Evolutionary conservation across 2,113 vertebrate species (phyloP).

Genomic region (Gymnarchus niloticus): DNA sequence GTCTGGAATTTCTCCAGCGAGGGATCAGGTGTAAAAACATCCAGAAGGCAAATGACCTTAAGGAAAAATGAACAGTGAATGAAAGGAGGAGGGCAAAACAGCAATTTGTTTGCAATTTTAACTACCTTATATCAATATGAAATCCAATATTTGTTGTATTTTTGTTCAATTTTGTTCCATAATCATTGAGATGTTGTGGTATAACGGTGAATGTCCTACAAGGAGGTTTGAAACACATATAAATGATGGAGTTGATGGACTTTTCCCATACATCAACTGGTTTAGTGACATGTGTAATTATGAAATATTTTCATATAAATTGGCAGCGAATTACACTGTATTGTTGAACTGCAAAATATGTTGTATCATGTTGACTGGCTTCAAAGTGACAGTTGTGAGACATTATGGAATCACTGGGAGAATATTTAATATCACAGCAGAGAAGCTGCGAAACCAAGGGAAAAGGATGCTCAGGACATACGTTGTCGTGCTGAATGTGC

Average conservation of each 20-base stretch:
- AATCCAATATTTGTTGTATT: background rate
- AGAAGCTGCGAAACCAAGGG: background rate
- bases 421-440: background rate
- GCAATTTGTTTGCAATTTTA: background rate
- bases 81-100: background rate
- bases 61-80: constrained; percentile 6
- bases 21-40: constrained; percentile 70
- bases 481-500: constrained; percentile 70
- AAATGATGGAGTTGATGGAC: background rate
- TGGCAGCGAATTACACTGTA: background rate
- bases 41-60: constrained; percentile 68
- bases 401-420: background rate
- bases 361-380: background rate
- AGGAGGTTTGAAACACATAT: background rate
- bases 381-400: too few species aligned
- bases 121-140: background rate
- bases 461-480: constrained; percentile 34
- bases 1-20: constrained; percentile 69
- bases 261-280: constrained; percentile 29
- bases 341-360: too few species aligned
- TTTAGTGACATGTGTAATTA: constrained; percentile 2
- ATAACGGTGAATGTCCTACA: background rate
- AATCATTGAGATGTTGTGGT: background rate
- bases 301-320: background rate
- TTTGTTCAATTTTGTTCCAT: background rate